Base-by-base conservation (phyloP, 2,113 vertebrate species). In the Larimichthys crocea region DNA sequence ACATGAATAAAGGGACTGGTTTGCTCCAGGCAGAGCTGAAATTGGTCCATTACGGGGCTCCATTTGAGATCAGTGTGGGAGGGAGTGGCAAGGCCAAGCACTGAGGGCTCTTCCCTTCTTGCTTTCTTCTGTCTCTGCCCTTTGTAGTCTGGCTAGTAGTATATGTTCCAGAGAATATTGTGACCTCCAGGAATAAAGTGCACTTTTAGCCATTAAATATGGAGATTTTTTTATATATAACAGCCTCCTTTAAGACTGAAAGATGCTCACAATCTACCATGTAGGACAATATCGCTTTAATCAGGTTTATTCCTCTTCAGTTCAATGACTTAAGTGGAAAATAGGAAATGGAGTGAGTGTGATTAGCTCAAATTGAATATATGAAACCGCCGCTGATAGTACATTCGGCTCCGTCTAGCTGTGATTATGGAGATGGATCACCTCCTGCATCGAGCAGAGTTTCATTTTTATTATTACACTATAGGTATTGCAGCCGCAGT, bases 1-100 rank as follows among this genome's bases (percentile, higher is more conserved):
- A 76, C 80, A 87, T 61, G 89, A 92, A 93, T 88, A 85, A 89
- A 91, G 70, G 87, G 79, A 67, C 86, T 80, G 85, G 83, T 85
- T 91, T 76, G 89, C 93, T 89, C 44, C 87, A 88, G 92, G 93
- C 93, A 66, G 74, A 78, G 90, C 86, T 88, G 82, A 93, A 94
- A 94, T 94, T 92, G 92, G 75, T 92, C 93, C 77, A 93, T 94
- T 94, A 92, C 66, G 15, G 83, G 44, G 69, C 87, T 92, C 87
- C 79, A 86, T 92, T 88, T 90, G 88, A 89, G 84, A 87, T 84
- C 86, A 79, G 75, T 67, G 83, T 86, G 79, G 78, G 84, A 74
- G 76, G 87, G 87, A 89, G 79, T 82, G 86, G 85, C 80, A 40
- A 75, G 61, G 57, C 64, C 57, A 56, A 65, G 79, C 56, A 63